Evolutionary conservation across 1,140 invertebrate genomes (phyloP), one percentile per base, ranked within the genome.

Genomic region (Drosophila mauritiana): DNA sequence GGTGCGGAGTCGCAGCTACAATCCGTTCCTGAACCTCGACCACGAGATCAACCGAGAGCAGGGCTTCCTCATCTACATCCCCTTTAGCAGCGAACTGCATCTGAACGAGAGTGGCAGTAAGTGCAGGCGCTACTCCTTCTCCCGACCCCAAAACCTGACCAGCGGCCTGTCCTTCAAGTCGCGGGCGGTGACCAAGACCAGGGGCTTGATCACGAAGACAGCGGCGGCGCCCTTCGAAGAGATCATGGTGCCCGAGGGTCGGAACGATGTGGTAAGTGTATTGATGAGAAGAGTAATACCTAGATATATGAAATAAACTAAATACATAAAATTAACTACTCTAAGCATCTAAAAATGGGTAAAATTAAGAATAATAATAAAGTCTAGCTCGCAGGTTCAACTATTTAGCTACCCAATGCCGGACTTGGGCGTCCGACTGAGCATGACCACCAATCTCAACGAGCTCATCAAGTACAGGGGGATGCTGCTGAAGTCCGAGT

Each of bases 31-130:
- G 6, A 94, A 94, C 78, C 81, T 93, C 34, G 94, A 94, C 93
- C 94, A 94, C 65, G 93, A 93, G 42, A 94, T 94, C 48, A 94
- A 94, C 54, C 92, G 94, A 43, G 93, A 93, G 51, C 93, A 94
- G 76, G 94, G 94, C 46, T 90, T 95, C 55, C 93, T 95, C 37
- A 93, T 93, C 15, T 94, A 94, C 76, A 73, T 95, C 25, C 94
- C 94, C 7, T 92, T 94, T 17, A 94, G 93, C 51, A 92, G 78
- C 42, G 86, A 92, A 34, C 39, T 92, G 10, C 90, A 70, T 45
- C 45, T 82, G 0, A 91, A 92, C 51, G 67, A 88, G 25, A 84
- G 70, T 40, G 68, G 58, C n/a, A 56, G 53, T 2, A 49, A 51
- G 42, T 92, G 82, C 56, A 49, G 81, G 6, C 75, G 75, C 17